Conservation (phyloP, 2,888 invertebrate genomes). For the Theodoxus fluviatilis region DNA sequence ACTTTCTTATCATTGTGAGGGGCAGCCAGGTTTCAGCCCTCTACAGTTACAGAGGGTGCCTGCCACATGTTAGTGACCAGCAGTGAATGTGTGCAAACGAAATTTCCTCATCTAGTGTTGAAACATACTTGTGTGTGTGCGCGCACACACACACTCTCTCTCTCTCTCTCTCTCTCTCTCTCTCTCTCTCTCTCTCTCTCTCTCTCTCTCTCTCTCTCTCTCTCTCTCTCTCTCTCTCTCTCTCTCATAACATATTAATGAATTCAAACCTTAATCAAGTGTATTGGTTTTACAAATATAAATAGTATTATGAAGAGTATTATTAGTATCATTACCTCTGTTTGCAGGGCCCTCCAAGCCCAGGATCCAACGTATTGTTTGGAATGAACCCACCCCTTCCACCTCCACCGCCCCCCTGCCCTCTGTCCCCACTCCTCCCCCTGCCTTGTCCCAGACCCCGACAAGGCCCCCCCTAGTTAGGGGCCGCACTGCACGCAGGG, state of each 20-base stretch:
- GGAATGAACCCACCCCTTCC: too few relatives aligned
- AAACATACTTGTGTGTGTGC: not conserved
- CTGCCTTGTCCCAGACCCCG: too few relatives aligned
- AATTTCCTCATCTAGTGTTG: not conserved
- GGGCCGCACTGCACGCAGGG: too few relatives aligned
- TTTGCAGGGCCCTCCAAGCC: not conserved
- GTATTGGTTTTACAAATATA: too few relatives aligned
- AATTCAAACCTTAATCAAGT: not conserved
- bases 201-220: slow-evolving; percentile 22
- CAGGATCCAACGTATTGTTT: too few relatives aligned
- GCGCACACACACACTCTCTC: not conserved
- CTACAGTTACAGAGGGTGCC: not conserved
- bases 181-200: slow-evolving; percentile 16
- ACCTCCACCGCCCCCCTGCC: too few relatives aligned
- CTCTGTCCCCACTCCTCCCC: too few relatives aligned
- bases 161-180: slow-evolving; percentile 2
- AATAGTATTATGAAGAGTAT: not conserved
- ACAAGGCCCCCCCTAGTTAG: too few relatives aligned
- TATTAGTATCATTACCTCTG: not conserved
- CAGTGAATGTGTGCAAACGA: too few relatives aligned
- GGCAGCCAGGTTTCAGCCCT: too few relatives aligned
- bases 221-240: slow-evolving; percentile 22
- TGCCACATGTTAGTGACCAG: too few relatives aligned
- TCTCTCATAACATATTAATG: not conserved
- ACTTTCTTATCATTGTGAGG: too few relatives aligned